A percentile compares a stretch with the other conserved stretches of the same genome.
Conservation (phyloP, 2,797 vertebrate species). For the Octomys mimax region DNA sequence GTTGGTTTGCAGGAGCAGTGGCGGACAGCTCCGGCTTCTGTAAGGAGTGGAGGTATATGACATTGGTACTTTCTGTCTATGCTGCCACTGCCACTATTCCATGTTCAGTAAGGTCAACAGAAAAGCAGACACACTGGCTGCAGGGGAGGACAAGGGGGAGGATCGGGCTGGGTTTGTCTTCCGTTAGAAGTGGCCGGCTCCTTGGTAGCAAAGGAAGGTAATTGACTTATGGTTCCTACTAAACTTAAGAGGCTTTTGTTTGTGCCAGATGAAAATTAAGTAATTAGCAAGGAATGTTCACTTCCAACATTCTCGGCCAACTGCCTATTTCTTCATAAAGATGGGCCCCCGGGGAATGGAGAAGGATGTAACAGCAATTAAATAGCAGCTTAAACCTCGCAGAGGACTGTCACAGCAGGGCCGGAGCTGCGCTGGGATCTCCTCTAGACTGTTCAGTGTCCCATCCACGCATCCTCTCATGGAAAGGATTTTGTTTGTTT, state of each 20-base stretch:
- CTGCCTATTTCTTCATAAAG: constrained; percentile 86
- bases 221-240: constrained; percentile 84
- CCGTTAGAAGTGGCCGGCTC: constrained; percentile 76
- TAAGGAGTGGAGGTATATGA: background rate
- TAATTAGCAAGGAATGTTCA: constrained; percentile 88
- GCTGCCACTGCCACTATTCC: background rate
- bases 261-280: constrained; percentile 88
- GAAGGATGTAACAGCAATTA: constrained; percentile 84
- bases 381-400: constrained; percentile 79
- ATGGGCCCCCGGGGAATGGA: constrained; percentile 80
- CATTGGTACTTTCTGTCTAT: background rate
- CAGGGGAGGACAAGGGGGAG: background rate
- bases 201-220: constrained; percentile 82
- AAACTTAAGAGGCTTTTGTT: constrained; percentile 84
- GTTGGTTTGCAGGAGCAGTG: background rate
- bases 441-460: background rate
- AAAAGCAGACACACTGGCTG: background rate
- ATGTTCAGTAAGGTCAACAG: background rate
- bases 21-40: background rate
- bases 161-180: constrained; percentile 63
- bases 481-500: background rate
- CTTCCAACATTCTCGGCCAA: constrained; percentile 86
- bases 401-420: constrained; percentile 44
- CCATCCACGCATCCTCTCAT: background rate
- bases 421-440: constrained; percentile 18